Percentiles rank a stretch among this genome's conserved stretches.
Conservation (phyloP, 2,113 vertebrate genomes). For the Mustela nigripes region DNA sequence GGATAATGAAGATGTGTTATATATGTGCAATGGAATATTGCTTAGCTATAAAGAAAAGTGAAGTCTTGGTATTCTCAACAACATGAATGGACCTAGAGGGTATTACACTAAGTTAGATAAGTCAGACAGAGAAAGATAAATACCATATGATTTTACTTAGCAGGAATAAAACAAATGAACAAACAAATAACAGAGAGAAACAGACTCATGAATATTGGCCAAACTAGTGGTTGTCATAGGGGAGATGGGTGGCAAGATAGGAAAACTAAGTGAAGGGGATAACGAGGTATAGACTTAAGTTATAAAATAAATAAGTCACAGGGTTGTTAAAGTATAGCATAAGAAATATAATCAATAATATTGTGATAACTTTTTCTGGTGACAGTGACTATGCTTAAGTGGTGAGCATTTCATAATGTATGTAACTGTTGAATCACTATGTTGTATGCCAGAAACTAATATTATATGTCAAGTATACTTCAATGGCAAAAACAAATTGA, state of each 20-base stretch:
- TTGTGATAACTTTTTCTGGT: not conserved
- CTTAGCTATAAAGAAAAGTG: not conserved
- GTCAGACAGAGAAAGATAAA: not conserved
- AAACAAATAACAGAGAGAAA: not conserved
- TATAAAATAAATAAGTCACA: not conserved
- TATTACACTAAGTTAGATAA: not conserved
- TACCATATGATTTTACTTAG: not conserved
- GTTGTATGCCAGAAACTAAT: not conserved
- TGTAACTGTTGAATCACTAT: not conserved
- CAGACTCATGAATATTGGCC: not conserved
- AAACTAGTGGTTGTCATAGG: not conserved
- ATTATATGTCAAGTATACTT: not conserved
- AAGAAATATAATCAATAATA: not conserved
- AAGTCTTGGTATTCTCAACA: not conserved
- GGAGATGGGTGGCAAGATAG: not conserved
- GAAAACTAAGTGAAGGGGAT: not conserved
- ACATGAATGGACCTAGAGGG: not conserved
- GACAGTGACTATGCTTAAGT: not conserved
- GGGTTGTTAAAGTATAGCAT: not conserved
- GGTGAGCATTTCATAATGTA: not conserved
- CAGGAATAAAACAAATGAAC: not conserved
- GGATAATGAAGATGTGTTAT: not conserved
- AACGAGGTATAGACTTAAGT: not conserved
- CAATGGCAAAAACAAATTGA: not conserved
- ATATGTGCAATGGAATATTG: not conserved